Percentiles rank a stretch among this genome's conserved stretches.
Conservation (phyloP, 92 coral and sea anemone species). For the Epizoanthus rinbou region DNA sequence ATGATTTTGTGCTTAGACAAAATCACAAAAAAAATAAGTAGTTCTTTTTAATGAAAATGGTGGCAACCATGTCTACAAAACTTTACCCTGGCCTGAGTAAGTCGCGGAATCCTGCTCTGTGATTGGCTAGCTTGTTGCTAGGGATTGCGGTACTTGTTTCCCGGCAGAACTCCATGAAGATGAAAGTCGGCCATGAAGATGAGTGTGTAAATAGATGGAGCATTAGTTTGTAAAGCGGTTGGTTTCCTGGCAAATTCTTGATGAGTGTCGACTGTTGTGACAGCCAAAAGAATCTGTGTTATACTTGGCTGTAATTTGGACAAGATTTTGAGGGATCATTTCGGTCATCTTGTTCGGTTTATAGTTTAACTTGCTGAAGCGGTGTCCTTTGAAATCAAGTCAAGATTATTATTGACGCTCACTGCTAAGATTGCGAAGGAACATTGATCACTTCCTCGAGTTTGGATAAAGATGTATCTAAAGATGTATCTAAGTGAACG, state of each 20-base stretch:
- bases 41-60: too few species aligned
- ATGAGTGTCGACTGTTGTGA: not conserved
- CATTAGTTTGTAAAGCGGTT: not conserved
- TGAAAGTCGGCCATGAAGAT: not conserved
- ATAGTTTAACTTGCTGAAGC: not conserved
- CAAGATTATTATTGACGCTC: not conserved
- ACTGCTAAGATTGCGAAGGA: not conserved
- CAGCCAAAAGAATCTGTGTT: not conserved
- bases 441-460: not conserved
- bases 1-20: too few species aligned
- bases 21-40: too few species aligned
- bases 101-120: constrained; percentile 29
- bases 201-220: not conserved
- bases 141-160: constrained; percentile 15
- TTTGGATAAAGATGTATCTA: too few species aligned
- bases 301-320: not conserved
- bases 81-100: not conserved
- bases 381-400: not conserved
- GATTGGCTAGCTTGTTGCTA: constrained; percentile 39
- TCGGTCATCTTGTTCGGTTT: too few species aligned
- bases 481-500: not conserved
- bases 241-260: constrained; percentile 31
- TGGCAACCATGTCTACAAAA: too few species aligned
- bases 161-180: constrained; percentile 6
- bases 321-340: not conserved